These are phyloP conservation scores for Calcarius ornatus DNA, from an alignment of 2,113 vertebrate species.

Conservation along the genomic window DNA sequence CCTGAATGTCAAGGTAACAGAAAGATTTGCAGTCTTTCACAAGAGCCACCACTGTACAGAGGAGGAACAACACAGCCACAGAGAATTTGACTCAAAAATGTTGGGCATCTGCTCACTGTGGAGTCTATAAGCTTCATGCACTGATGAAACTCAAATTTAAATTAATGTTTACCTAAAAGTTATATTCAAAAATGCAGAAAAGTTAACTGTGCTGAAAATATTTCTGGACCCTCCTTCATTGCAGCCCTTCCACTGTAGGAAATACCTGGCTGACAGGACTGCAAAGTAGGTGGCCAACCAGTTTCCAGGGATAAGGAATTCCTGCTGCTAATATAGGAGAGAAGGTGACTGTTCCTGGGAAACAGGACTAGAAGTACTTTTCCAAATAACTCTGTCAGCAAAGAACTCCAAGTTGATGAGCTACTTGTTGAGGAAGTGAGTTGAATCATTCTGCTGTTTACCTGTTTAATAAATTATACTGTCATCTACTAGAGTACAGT, in stretches of 20 bases:
- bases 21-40: neutral
- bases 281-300: neutral
- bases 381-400: neutral
- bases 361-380: neutral
- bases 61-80: neutral
- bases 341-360: neutral
- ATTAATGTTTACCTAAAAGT: neutral
- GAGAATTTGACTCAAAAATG: neutral
- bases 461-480: neutral
- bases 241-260: neutral
- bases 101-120: neutral
- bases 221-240: neutral
- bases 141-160: neutral
- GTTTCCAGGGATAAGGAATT: neutral
- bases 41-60: neutral
- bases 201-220: neutral
- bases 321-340: neutral
- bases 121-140: neutral
- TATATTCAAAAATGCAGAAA: neutral
- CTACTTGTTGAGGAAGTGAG: neutral
- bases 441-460: neutral
- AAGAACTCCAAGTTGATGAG: neutral
- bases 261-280: neutral
- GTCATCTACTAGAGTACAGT: neutral
- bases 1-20: neutral